phyloP scores from a whole-genome alignment of 2,797 vertebrate species.

The Sebastes variabilis region DNA sequence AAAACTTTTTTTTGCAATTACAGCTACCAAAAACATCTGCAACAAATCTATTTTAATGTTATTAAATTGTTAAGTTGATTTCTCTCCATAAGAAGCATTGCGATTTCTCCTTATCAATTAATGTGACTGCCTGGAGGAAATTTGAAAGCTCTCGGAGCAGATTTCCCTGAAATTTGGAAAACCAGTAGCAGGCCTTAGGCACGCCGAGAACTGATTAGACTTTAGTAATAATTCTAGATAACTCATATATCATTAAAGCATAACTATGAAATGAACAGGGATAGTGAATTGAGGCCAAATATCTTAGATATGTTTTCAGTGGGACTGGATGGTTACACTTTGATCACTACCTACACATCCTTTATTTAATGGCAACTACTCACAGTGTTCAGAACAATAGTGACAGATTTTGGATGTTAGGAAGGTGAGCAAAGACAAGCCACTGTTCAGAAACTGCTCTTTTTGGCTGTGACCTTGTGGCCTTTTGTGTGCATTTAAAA shows the following conservation, averaged over 20 bases:
- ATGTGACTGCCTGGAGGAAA: neutral
- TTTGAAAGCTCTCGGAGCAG: neutral
- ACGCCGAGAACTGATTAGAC: neutral
- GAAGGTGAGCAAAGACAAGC: neutral
- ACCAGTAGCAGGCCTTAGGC: neutral
- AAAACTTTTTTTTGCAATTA: neutral
- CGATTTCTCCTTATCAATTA: neutral
- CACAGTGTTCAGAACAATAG: neutral
- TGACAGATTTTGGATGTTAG: neutral
- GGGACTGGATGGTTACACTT: neutral
- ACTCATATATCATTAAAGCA: neutral
- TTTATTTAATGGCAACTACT: neutral
- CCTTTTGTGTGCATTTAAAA: constrained; percentile 10
- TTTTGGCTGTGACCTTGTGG: constrained; percentile 14
- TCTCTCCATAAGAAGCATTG: neutral
- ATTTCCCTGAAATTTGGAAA: neutral
- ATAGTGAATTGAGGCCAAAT: neutral
- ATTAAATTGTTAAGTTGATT: neutral
- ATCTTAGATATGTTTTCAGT: neutral
- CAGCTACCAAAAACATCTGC: neutral
- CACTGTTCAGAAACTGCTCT: neutral
- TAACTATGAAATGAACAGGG: neutral
- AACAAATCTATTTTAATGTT: neutral
- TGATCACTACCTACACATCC: neutral
- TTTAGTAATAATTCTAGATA: neutral